phyloP scores from a whole-genome alignment of 2,888 invertebrate species.

The Atethmia centrago region DNA sequence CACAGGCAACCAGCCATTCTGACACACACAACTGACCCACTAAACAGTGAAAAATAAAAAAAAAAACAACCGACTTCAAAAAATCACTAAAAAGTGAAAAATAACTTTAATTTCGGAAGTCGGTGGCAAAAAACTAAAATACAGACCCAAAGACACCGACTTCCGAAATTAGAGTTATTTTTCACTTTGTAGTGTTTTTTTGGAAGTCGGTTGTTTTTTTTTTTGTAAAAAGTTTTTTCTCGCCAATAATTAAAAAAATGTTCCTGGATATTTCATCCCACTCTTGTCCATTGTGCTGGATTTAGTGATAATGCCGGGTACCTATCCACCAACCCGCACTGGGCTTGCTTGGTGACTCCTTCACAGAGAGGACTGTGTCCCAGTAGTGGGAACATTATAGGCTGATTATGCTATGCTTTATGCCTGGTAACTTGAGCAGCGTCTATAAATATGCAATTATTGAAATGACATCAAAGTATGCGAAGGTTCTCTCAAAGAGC shows the following conservation, averaged over 20 bases:
- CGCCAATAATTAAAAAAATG: neutral
- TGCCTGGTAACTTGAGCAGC: neutral
- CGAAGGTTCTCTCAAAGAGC: conserved; percentile 27
- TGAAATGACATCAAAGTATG: conserved; percentile 37
- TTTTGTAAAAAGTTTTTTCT: no score
- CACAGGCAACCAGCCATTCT: no score
- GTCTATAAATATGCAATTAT: conserved; percentile 31
- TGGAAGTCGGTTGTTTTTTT: no score
- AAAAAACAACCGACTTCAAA: no score
- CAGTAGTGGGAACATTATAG: neutral
- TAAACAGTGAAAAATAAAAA: no score
- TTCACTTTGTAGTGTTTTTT: no score
- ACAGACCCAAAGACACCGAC: no score
- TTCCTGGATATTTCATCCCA: neutral
- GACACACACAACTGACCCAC: no score
- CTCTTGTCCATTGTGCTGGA: neutral
- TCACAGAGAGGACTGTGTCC: neutral
- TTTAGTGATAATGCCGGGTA: neutral
- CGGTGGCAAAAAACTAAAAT: no score
- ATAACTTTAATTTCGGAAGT: no score
- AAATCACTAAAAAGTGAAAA: no score
- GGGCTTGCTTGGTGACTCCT: neutral
- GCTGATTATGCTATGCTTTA: neutral
- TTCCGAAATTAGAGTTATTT: no score
- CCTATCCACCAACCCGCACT: neutral